Evolutionary conservation across 2,797 vertebrate species (phyloP).

Genomic region (Apodemus agrarius): DNA sequence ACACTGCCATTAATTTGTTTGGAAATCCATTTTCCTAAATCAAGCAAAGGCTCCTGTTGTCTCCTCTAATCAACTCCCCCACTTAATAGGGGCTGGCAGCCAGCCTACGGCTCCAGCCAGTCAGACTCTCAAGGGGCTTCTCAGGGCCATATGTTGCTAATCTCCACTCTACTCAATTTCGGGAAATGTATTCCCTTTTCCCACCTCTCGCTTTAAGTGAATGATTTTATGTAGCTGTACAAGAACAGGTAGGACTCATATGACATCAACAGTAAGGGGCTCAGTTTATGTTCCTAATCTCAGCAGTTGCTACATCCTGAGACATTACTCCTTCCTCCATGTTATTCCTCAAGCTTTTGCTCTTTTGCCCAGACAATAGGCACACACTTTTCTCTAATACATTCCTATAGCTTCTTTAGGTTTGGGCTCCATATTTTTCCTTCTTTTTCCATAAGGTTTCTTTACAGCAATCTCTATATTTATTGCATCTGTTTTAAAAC

Average conservation of each 20-base stretch:
- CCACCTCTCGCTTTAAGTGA: not conserved
- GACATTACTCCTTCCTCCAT: not conserved
- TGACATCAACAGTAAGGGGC: not conserved
- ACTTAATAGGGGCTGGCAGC: constrained; percentile 58
- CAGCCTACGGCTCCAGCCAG: not conserved
- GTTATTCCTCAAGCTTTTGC: not conserved
- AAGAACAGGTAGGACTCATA: not conserved
- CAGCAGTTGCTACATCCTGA: not conserved
- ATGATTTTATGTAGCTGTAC: not conserved
- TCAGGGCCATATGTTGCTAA: constrained; percentile 61
- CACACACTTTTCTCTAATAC: not conserved
- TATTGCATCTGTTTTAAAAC: not conserved
- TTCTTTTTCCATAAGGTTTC: not conserved
- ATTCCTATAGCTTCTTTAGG: not conserved
- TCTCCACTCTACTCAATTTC: constrained; percentile 42
- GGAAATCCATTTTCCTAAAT: constrained; percentile 39
- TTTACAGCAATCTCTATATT: not conserved
- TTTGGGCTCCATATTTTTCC: not conserved
- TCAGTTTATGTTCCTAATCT: not conserved
- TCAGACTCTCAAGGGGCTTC: constrained; percentile 45
- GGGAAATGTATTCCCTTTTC: not conserved
- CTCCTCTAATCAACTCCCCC: constrained; percentile 31
- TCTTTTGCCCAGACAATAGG: not conserved
- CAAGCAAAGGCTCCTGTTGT: constrained; percentile 19
- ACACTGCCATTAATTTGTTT: constrained; percentile 54